Percentiles rank a stretch among this genome's conserved stretches.
Evolutionary conservation across 2,113 vertebrate species (phyloP).

Genomic region (Pteruthius melanotis): DNA sequence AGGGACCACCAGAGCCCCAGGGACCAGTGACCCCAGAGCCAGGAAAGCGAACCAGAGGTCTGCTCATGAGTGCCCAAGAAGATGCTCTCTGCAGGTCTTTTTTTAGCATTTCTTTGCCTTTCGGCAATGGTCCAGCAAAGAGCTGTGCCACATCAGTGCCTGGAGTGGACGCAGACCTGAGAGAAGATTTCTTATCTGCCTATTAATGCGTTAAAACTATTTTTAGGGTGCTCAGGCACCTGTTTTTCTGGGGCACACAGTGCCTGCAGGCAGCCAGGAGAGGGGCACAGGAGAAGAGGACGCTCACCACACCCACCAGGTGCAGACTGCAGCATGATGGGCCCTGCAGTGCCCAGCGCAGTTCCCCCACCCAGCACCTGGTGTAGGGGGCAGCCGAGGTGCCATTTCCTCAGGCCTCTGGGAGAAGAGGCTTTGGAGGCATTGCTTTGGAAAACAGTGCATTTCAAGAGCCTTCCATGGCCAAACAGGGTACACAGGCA

Average conservation of each 20-base stretch:
- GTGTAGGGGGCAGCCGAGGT: background rate
- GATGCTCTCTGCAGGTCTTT: background rate
- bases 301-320: background rate
- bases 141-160: background rate
- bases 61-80: background rate
- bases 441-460: background rate
- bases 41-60: fast-evolving
- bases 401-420: background rate
- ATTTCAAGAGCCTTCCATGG: background rate
- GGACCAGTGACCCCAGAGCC: background rate
- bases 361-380: background rate
- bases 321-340: background rate
- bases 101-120: background rate
- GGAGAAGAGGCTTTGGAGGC: background rate
- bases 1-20: background rate
- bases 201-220: background rate
- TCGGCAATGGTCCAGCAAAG: background rate
- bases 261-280: background rate
- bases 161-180: fast-evolving
- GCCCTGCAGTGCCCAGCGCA: background rate
- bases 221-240: background rate
- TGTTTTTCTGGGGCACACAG: background rate
- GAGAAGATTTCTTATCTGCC: background rate
- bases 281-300: background rate
- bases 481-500: background rate